Evolutionary conservation across 2,797 vertebrate genomes (phyloP), one percentile per base, ranked within the genome.

Genomic region (Lemur catta): DNA sequence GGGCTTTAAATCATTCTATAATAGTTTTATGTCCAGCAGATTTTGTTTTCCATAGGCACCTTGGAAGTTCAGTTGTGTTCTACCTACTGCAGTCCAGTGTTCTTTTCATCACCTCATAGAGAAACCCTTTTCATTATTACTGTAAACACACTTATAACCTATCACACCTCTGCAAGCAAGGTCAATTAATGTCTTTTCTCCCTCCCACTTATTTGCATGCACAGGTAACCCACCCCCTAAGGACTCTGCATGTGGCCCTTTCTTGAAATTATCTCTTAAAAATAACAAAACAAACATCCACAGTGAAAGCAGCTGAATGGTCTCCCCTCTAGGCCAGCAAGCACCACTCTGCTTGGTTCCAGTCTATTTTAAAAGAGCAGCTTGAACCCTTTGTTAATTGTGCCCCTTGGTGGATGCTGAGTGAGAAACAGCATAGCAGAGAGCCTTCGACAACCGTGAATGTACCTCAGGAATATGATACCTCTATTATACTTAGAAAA

Each of bases 261-360:
- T 78, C 89, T 46, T 85, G 81, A 93, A 80, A 61, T 59, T 8
- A 30, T 48, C 48, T 81, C 89, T 41, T 89, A n/a, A 38, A 81
- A 80, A 75, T 11, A 84, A 48, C 85, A 63, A 81, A 86, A 28
- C 55, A 80, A 22, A 88, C 71, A 24, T 50, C 75, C 48, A 22
- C 33, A 55, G 57, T 17, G 48, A 38, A 48, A 38, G 46, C 24
- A 41, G 59, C 69, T 63, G 14, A 18, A 4, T 24, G 24, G 8
- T 18, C 38, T 30, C 26, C 69, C 22, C 1, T 15, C 33, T 15
- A 43, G 67, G 57, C 4, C 55, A 11, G 5, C 41, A 14, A 46
- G 15, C 35, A 20, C 52, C 81, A 43, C 30, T 52, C 35, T 55
- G 48, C 38, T 71, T 74, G 30, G 14, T 7, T 74, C 7, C 12